Conservation (phyloP, 2,888 invertebrate genomes). For the Caenorhabditis sp. region DNA sequence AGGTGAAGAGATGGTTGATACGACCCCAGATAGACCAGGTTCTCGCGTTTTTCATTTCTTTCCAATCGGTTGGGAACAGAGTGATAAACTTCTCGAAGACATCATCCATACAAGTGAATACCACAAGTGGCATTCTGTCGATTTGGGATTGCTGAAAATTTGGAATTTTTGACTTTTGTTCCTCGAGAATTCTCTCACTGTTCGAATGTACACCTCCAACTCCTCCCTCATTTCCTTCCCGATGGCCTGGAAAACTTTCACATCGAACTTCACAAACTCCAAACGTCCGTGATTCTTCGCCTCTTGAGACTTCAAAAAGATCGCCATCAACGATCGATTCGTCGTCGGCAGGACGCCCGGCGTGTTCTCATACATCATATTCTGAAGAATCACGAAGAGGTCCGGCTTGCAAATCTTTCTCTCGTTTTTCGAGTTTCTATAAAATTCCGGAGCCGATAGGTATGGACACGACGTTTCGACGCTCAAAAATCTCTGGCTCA, state of each 20-base stretch:
- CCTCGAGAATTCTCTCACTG: neutral
- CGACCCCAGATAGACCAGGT: neutral
- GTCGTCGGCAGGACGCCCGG: no score
- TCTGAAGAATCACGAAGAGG: neutral
- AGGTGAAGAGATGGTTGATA: no score
- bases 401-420: no score
- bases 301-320: neutral
- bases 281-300: neutral
- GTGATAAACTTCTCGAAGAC: neutral
- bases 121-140: neutral
- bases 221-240: neutral
- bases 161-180: neutral
- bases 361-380: no score
- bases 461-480: no score
- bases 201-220: neutral
- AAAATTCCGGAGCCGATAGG: no score
- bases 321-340: neutral
- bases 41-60: neutral
- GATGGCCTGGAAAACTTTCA: neutral
- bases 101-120: no score
- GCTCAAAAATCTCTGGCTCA: no score
- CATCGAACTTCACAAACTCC: neutral
- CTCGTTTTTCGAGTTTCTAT: no score
- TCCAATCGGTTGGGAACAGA: neutral
- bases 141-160: neutral